Evolutionary conservation across 64 coral and sea anemone species (phyloP), one percentile per base, ranked within the genome.

Genomic region (Montipora cactus): DNA sequence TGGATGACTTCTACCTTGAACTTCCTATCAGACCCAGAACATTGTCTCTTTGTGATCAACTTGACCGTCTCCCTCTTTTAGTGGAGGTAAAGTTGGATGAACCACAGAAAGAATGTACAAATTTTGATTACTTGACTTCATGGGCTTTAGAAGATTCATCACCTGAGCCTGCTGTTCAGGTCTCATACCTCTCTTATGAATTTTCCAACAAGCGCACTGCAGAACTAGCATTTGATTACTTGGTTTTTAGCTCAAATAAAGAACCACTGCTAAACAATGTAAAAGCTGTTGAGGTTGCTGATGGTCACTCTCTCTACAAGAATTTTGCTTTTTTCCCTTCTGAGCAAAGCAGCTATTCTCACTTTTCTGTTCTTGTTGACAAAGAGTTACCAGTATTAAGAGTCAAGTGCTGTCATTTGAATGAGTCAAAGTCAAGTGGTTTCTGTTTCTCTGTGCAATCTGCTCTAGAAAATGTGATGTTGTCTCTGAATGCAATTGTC

Each of bases 111-210:
- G 37, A 23, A 8, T 18, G 11, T 14, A 19, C 8, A 16, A 14
- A 21, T 19, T 70, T 86, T 49, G 82, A 21, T 71, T 78, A 71
- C 62, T 86, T 67, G 16, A 70, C 45, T 4, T 48, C 62, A 15
- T 86, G 45, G 76, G 14, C 44, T 4, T 48, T 44, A 20, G 47
- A 0, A 7, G 11, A 57, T 11, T 57, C 82, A 62, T 10, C 57
- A 20, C 37, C 18, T 86, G 62, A 5, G 18, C 82, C 62, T 86
- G 20, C 19, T n/a, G 16, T 66, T 13, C 64, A 22, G 25, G 45
- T 86, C 62, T 86, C 82, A 15, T 50, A 49, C 66, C 71, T 71
- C 71, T 86, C 45, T 7, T 86, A 23, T 49, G 66, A n/a, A 49
- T 71, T 68, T 50, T 11, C 45, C 8, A 71, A n/a, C 19, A 46